Conservation (phyloP, 2,888 invertebrate species). For the Chrysotoxum bicinctum region DNA sequence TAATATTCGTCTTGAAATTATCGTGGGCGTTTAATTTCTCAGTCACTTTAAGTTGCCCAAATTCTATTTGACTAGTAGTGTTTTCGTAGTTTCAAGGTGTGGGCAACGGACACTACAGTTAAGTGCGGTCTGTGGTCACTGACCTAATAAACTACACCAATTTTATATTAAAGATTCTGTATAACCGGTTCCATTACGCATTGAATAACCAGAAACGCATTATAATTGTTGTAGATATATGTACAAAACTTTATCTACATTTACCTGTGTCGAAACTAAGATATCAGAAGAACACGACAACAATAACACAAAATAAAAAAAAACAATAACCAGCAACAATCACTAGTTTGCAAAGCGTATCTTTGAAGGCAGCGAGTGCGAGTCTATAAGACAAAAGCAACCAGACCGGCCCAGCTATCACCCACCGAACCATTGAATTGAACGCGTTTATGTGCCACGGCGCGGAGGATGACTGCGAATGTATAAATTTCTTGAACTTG, state of each 20-base stretch:
- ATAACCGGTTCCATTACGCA: conserved; percentile 25
- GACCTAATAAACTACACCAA: conserved; percentile 30
- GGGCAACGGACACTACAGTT: not conserved
- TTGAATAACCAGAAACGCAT: conserved; percentile 5
- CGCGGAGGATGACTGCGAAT: conserved; percentile 22
- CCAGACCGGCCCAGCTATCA: conserved; percentile 4
- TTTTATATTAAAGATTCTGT: not conserved
- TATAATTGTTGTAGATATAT: conserved; percentile 18
- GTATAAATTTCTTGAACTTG: conserved; percentile 72
- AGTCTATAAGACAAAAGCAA: conserved; percentile 12
- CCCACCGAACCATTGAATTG: conserved; percentile 17
- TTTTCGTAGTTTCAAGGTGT: conserved; percentile 28
- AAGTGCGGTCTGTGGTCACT: conserved; percentile 56
- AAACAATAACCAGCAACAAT: not conserved
- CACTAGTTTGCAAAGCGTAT: conserved; percentile 19
- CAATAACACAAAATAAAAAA: not conserved
- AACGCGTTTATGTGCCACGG: conserved; percentile 52
- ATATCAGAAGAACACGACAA: conserved; percentile 1
- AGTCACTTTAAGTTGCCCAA: not conserved
- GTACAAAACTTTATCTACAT: not conserved
- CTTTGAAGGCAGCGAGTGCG: conserved; percentile 8
- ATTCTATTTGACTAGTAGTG: not conserved
- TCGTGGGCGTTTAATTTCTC: conserved; percentile 2
- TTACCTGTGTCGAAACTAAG: not conserved
- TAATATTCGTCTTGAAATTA: conserved; percentile 6